These are phyloP conservation scores for Neuroterus valhalla DNA, from an alignment of 1,140 invertebrate genomes.

Conservation along the genomic window DNA sequence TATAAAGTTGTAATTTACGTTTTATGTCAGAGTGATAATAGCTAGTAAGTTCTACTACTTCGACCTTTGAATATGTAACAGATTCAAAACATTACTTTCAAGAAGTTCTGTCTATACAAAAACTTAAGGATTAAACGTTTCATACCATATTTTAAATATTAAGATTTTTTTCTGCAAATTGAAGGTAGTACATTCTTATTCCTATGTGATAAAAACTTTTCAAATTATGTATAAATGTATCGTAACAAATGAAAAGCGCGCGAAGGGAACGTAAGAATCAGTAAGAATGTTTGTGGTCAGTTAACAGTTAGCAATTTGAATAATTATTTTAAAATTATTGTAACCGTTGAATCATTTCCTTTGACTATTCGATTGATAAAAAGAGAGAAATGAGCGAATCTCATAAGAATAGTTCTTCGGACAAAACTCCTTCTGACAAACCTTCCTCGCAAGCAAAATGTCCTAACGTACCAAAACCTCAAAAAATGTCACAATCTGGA, in stretches of 20 bases:
- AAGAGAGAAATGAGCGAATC: neutral
- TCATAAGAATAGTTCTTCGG: neutral
- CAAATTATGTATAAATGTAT: neutral
- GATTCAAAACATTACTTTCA: too few relatives aligned
- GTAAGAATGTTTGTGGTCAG: neutral
- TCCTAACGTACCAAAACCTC: neutral
- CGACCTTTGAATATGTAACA: too few relatives aligned
- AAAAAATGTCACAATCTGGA: neutral
- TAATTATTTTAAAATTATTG: neutral
- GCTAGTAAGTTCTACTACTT: too few relatives aligned
- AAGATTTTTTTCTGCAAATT: neutral
- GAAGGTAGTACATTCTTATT: neutral
- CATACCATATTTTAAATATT: too few relatives aligned
- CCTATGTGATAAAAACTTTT: neutral
- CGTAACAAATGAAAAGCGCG: neutral
- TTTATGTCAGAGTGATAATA: neutral
- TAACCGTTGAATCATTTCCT: neutral
- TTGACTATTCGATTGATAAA: neutral
- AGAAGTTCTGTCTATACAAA: too few relatives aligned
- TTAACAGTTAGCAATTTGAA: neutral
- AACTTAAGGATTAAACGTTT: too few relatives aligned
- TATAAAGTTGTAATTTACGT: neutral
- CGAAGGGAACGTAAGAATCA: neutral
- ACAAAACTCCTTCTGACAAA: neutral
- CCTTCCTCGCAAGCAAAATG: neutral